These are phyloP conservation scores for Megathymus violae DNA, from an alignment of 1,140 invertebrate genomes.

Conservation along the genomic window DNA sequence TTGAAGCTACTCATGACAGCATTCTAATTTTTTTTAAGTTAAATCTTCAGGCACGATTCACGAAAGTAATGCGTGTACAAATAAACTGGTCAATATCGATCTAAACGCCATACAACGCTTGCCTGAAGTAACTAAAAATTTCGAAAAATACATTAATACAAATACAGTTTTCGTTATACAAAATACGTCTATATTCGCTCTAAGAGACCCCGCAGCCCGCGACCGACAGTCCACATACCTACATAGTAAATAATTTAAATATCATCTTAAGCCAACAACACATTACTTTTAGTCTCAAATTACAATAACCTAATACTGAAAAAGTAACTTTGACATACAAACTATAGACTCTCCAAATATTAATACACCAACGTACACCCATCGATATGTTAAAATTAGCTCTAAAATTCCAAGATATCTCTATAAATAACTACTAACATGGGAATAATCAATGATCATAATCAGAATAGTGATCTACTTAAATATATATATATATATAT, in stretches of 20 bases:
- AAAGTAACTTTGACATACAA: conserved; percentile 57
- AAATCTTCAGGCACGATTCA: too few species aligned
- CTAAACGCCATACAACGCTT: conserved; percentile 14
- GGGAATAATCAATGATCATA: conserved; percentile 21
- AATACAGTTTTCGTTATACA: conserved; percentile 54
- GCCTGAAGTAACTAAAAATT: conserved; percentile 56
- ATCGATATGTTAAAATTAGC: conserved; percentile 61
- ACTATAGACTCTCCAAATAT: conserved; percentile 47
- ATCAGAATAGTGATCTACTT: conserved; percentile 37
- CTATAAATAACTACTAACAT: conserved; percentile 31
- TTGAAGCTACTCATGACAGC: too few species aligned
- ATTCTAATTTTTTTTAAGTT: too few species aligned
- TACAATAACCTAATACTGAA: conserved; percentile 75
- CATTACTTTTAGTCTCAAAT: conserved; percentile 73
- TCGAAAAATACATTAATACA: conserved; percentile 70
- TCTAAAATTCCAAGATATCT: conserved; percentile 37
- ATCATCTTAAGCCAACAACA: conserved; percentile 58
- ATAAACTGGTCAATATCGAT: neutral
- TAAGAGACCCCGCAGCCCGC: conserved; percentile 64
- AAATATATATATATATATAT: conserved; percentile 35
- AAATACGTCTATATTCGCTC: conserved; percentile 57
- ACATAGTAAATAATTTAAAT: conserved; percentile 52
- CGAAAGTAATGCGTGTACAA: neutral
- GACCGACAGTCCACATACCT: conserved; percentile 45
- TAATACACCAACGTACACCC: conserved; percentile 62